Conservation (phyloP, 2,797 vertebrate genomes). For the Stomatorhinus walkeri region DNA sequence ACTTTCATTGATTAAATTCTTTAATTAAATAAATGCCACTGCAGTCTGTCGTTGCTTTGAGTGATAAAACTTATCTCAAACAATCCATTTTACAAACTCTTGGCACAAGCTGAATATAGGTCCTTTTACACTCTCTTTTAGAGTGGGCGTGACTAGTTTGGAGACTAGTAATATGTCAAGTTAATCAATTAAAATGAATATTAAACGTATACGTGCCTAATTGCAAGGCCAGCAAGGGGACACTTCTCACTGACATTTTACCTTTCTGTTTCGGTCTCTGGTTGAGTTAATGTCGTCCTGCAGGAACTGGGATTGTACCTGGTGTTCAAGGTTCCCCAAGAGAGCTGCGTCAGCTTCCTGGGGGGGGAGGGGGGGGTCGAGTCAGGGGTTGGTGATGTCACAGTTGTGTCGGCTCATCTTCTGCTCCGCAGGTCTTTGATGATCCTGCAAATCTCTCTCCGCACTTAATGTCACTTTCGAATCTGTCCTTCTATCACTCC, state of each 20-base stretch:
- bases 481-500: background rate
- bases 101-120: background rate
- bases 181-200: background rate
- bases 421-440: background rate
- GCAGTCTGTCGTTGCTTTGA: background rate
- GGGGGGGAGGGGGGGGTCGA: background rate
- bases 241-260: constrained; percentile 36
- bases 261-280: constrained; percentile 90
- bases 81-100: background rate
- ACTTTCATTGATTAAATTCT: background rate
- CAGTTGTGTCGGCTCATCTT: background rate
- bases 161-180: background rate
- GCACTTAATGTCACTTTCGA: background rate
- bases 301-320: constrained; percentile 88
- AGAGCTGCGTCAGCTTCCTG: constrained; percentile 84
- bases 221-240: background rate
- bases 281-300: constrained; percentile 85
- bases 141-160: background rate
- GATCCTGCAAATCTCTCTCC: background rate
- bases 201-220: background rate
- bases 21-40: background rate
- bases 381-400: background rate
- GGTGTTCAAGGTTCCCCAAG: constrained; percentile 78
- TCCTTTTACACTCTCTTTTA: background rate
- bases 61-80: background rate